Percentiles rank a stretch among this genome's conserved stretches.
phyloP scores from a whole-genome alignment of 2,113 vertebrate genomes.

The Cathartes aura region DNA sequence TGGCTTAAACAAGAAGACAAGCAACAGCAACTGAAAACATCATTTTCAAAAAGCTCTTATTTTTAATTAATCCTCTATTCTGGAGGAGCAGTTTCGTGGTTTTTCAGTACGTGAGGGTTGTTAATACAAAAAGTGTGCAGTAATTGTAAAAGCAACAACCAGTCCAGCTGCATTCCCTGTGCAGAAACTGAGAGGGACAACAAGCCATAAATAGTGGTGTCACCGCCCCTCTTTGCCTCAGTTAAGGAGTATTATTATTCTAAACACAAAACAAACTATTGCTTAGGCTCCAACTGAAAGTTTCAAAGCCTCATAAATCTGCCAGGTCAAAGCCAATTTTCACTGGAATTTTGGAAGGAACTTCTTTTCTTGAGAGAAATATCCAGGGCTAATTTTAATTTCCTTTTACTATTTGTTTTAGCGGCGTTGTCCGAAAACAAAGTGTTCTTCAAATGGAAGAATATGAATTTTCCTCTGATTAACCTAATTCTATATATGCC shows the following conservation, averaged over 20 bases:
- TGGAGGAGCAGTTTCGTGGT: neutral
- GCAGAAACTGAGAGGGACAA: conserved; percentile 56
- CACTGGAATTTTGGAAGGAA: conserved; percentile 43
- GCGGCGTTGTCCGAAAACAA: neutral
- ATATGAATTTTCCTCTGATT: neutral
- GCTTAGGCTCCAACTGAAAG: conserved; percentile 34
- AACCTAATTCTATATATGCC: neutral
- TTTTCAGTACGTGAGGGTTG: neutral
- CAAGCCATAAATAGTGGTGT: conserved; percentile 61
- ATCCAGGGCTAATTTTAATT: conserved; percentile 12
- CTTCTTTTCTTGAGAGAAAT: conserved; percentile 11
- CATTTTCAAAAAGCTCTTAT: neutral
- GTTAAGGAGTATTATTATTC: conserved; percentile 55
- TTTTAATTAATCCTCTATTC: neutral
- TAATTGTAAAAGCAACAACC: conserved; percentile 48
- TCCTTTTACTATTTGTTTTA: neutral
- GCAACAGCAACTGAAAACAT: neutral
- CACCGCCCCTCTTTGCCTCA: conserved; percentile 36
- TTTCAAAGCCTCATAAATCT: conserved; percentile 66
- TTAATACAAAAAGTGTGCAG: neutral
- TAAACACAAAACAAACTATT: conserved; percentile 61
- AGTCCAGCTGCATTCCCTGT: conserved; percentile 62
- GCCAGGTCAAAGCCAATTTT: conserved; percentile 54
- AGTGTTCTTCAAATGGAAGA: neutral
- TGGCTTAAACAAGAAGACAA: neutral